Conservation (phyloP, 2,113 vertebrate species). For the Tyto alba region DNA sequence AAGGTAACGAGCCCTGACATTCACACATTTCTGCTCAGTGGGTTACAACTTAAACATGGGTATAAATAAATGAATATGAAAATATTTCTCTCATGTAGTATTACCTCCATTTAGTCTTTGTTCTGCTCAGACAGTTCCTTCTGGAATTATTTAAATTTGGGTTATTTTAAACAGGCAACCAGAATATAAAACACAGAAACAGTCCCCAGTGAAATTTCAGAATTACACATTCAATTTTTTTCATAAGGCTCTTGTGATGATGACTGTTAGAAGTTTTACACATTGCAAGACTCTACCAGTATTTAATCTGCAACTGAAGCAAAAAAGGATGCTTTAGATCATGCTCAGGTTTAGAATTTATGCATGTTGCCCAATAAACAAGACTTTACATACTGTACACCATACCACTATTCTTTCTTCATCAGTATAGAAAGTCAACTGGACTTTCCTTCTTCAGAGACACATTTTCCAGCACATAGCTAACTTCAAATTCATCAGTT, state of each 20-base stretch:
- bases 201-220: not conserved
- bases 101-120: not conserved
- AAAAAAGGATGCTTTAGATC: not conserved
- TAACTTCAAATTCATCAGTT: not conserved
- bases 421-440: not conserved
- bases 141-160: not conserved
- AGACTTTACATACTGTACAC: not conserved
- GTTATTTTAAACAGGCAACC: not conserved
- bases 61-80: not conserved
- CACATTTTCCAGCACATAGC: not conserved
- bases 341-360: not conserved
- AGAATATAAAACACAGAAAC: constrained; percentile 1
- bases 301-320: not conserved
- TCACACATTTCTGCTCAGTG: not conserved
- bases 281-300: not conserved
- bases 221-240: not conserved
- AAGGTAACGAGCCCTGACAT: not conserved
- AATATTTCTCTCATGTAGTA: not conserved
- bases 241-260: not conserved
- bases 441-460: not conserved
- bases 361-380: not conserved
- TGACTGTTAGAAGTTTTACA: not conserved
- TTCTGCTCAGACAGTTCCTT: not conserved
- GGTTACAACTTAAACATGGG: not conserved
- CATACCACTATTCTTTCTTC: not conserved